These are phyloP conservation scores for Drosophila kanapiae DNA, from an alignment of 1,140 invertebrate genomes.

Conservation along the genomic window DNA sequence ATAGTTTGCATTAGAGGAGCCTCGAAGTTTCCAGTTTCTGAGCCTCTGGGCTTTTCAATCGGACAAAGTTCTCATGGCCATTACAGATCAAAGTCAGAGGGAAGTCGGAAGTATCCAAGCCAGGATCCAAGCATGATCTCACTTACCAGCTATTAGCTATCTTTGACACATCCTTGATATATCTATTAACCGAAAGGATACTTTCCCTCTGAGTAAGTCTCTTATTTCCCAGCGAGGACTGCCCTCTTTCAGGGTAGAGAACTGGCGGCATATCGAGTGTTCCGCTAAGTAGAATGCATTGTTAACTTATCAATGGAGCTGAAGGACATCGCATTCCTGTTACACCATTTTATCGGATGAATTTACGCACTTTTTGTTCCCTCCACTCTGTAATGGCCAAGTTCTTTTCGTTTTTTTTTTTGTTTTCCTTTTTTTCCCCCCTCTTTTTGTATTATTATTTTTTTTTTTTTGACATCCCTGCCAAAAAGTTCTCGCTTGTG, in stretches of 20 bases:
- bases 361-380: constrained; percentile 61
- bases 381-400: constrained; percentile 47
- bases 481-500: constrained; percentile 35
- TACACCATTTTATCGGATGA: constrained; percentile 66
- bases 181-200: not conserved
- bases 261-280: constrained; percentile 18
- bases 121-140: not conserved
- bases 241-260: constrained; percentile 1
- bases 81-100: not conserved
- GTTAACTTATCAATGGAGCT: constrained; percentile 61
- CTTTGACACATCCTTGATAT: not conserved
- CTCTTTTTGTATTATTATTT: not conserved
- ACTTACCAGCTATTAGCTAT: not conserved
- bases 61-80: not conserved
- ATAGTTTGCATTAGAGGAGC: not conserved
- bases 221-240: not conserved
- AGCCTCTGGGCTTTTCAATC: constrained; percentile 19
- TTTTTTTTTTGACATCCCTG: constrained; percentile 22
- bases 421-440: not conserved
- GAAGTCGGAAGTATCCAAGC: not conserved
- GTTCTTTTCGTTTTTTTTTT: constrained; percentile 29
- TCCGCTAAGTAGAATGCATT: constrained; percentile 52
- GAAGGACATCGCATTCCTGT: constrained; percentile 54
- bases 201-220: no score
- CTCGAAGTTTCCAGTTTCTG: constrained; percentile 5